phyloP scores from a whole-genome alignment of 2,797 vertebrate genomes.

The Peromyscus eremicus region DNA sequence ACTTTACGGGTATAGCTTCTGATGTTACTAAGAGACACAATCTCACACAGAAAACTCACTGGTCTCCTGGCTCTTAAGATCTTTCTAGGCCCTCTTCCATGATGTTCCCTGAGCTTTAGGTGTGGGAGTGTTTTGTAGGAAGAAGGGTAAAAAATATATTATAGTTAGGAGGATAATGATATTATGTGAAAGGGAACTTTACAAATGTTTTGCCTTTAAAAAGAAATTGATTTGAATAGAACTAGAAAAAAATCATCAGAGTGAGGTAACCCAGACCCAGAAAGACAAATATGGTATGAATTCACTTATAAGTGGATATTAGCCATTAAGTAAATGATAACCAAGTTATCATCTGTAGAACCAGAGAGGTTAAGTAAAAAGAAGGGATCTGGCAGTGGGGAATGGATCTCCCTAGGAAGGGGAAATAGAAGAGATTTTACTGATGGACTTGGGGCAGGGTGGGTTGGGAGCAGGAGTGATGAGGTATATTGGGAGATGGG shows the following conservation, averaged over 20 bases:
- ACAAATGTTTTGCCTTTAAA: slow-evolving; percentile 85
- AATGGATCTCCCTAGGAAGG: neutral
- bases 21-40: neutral
- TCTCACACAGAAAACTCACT: neutral
- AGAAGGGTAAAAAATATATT: slow-evolving; percentile 69
- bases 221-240: slow-evolving; percentile 70
- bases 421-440: neutral
- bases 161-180: slow-evolving; percentile 84
- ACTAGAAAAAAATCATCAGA: neutral
- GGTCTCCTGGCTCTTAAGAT: neutral
- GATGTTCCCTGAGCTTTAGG: neutral
- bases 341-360: neutral
- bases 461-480: neutral
- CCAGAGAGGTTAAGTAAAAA: neutral
- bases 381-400: too few relatives aligned
- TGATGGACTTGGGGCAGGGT: neutral
- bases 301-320: neutral
- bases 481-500: neutral
- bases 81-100: neutral
- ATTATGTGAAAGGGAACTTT: slow-evolving; percentile 83
- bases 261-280: neutral
- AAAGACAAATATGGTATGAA: neutral
- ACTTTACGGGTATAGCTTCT: neutral
- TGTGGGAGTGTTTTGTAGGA: neutral
- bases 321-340: neutral